Base-by-base conservation (phyloP, 2,888 invertebrate species). In the Sphaeridia pumilis region DNA sequence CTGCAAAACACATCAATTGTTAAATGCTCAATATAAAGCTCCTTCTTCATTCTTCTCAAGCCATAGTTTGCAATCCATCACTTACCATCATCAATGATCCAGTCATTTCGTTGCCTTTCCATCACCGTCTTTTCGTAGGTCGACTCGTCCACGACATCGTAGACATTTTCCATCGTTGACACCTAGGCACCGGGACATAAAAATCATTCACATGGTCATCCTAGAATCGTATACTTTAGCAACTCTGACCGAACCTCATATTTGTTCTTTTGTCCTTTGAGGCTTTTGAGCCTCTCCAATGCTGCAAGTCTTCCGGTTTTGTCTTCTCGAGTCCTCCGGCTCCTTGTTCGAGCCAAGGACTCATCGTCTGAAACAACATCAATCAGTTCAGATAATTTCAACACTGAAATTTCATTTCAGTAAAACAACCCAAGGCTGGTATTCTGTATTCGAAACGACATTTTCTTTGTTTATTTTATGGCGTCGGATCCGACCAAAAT, bases 51-150 rank as follows among this genome's bases (percentile, higher is more conserved):
- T 31, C 31, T 31, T 31, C 14, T 31, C 31, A 31, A 31, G n/a
- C n/a, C n/a, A n/a, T n/a, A 31, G 31, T 31, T 14, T 31, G 14
- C 7, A n/a, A 31, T n/a, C n/a, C n/a, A n/a, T n/a, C 14, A 66
- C 64, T 68, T 71, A 86, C 87, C 88, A 75, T 93, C 93, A 72
- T 93, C 94, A 58, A 89, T 82, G 69, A 97, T 94, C 92, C 94
- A 97, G 69, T 95, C 90, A 66, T 89, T 87, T 59, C 84, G 84
- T 67, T 90, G 90, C 44, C 94, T 75, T 60, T 86, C 78, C 54
- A 83, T 74, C 1, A 93, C 92, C 68, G 83, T 75, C 70, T 85
- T 82, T 0, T 79, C 76, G 68, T 89, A 89, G 66, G 84, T 85
- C 46, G 74, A 78, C 69, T 98, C 97, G 69, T 94, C 92, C 1